A percentile compares a stretch with the other conserved stretches of the same genome.
phyloP scores from a whole-genome alignment of 2,113 vertebrate genomes.

The Erythrolamprus reginae region DNA sequence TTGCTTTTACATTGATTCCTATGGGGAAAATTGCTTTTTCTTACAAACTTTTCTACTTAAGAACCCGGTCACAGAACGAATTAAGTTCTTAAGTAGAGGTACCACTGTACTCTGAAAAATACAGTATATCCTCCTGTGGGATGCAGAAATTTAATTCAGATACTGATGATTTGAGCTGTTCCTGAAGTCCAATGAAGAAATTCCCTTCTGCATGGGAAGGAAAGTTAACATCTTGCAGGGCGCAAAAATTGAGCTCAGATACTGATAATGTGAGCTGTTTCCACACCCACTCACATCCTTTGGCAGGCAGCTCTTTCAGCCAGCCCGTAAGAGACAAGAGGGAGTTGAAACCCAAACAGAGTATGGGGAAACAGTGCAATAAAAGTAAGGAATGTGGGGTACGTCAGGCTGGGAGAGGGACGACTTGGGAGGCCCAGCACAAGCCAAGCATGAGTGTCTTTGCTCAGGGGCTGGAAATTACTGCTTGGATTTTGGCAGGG shows the following conservation, averaged over 20 bases:
- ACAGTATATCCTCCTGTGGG: not conserved
- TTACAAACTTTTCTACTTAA: too few relatives aligned
- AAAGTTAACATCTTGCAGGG: not conserved
- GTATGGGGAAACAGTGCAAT: not conserved
- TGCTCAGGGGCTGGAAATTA: not conserved
- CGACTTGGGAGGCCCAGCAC: not conserved
- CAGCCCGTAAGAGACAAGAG: not conserved
- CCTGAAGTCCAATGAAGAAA: not conserved
- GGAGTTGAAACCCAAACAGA: not conserved
- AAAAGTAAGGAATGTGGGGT: not conserved
- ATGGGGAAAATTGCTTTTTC: too few relatives aligned
- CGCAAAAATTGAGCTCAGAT: not conserved
- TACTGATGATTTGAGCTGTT: not conserved
- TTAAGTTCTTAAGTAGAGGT: too few relatives aligned
- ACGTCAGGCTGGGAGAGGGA: not conserved
- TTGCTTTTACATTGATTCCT: too few relatives aligned
- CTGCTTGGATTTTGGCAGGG: not conserved
- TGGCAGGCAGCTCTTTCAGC: too few relatives aligned
- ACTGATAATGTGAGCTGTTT: not conserved
- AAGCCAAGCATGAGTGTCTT: not conserved
- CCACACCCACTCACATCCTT: not conserved
- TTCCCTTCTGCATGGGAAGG: not conserved
- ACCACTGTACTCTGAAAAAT: too few relatives aligned
- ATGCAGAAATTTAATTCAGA: not conserved
- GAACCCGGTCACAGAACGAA: too few relatives aligned